Evolutionary conservation across 2,888 invertebrate species (phyloP).

Genomic region (Mylabris sibirica): DNA sequence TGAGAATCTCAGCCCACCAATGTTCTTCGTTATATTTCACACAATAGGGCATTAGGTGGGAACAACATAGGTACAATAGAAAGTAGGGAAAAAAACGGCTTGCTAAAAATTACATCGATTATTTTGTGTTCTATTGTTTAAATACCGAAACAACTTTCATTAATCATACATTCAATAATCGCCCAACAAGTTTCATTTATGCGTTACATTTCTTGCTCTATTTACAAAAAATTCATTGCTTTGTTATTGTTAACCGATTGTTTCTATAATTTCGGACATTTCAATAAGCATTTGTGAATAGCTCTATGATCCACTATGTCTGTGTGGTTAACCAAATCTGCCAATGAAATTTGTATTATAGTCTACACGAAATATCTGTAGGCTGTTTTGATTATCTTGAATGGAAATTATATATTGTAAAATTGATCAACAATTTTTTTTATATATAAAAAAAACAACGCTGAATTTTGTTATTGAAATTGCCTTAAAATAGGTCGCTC

Average conservation of each 20-base stretch:
- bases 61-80: slow-evolving; percentile 1
- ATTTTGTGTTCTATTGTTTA: background rate
- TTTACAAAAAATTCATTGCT: background rate
- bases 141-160: background rate
- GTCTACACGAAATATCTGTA: background rate
- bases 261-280: background rate
- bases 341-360: background rate
- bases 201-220: background rate
- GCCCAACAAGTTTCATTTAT: background rate
- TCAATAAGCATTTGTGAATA: background rate
- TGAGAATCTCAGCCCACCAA: slow-evolving; percentile 14
- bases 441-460: background rate
- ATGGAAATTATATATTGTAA: background rate
- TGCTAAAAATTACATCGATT: background rate
- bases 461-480: background rate
- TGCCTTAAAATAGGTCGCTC: background rate
- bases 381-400: background rate
- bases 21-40: slow-evolving; percentile 10
- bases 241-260: background rate
- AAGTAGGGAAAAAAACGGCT: background rate
- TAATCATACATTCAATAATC: background rate
- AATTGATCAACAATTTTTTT: background rate
- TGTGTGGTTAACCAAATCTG: slow-evolving; percentile 1
- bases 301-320: background rate
- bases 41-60: slow-evolving; percentile 1